Percentiles rank a stretch among this genome's conserved stretches.
Evolutionary conservation across 2,797 vertebrate species (phyloP).

Genomic region (Momotus momota): DNA sequence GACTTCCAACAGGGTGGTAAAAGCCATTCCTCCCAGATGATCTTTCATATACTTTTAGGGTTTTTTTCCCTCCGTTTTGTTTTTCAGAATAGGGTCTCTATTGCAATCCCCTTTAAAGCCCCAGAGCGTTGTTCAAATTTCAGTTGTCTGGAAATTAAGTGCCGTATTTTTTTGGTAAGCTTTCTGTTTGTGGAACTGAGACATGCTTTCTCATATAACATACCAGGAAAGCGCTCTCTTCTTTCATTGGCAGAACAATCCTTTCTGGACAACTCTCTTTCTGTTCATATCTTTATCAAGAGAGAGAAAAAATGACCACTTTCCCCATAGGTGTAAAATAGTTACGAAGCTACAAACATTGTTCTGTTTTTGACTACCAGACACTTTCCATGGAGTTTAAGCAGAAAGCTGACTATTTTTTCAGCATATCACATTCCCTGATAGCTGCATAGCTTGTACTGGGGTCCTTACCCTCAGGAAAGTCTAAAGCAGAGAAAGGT

Average conservation of each 20-base stretch:
- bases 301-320: not conserved
- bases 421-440: not conserved
- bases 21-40: not conserved
- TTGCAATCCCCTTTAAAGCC: not conserved
- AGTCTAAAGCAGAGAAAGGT: not conserved
- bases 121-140: not conserved
- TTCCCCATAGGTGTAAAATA: not conserved
- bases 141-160: not conserved
- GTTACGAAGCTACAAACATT: not conserved
- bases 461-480: not conserved
- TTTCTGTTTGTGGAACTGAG: not conserved
- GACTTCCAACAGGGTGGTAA: not conserved
- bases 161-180: not conserved
- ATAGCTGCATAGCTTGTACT: not conserved
- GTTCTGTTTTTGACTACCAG: not conserved
- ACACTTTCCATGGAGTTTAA: not conserved
- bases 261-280: not conserved
- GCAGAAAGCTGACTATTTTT: not conserved
- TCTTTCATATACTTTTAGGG: not conserved
- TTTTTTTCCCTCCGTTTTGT: fast-evolving
- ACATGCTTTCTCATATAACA: not conserved
- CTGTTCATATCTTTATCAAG: not conserved
- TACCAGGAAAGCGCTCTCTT: not conserved
- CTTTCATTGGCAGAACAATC: not conserved
- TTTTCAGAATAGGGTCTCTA: not conserved